A percentile compares a stretch with the other conserved stretches of the same genome.
These are phyloP conservation scores for Eudemis profundana DNA, from an alignment of 2,888 invertebrate genomes.

Conservation along the genomic window DNA sequence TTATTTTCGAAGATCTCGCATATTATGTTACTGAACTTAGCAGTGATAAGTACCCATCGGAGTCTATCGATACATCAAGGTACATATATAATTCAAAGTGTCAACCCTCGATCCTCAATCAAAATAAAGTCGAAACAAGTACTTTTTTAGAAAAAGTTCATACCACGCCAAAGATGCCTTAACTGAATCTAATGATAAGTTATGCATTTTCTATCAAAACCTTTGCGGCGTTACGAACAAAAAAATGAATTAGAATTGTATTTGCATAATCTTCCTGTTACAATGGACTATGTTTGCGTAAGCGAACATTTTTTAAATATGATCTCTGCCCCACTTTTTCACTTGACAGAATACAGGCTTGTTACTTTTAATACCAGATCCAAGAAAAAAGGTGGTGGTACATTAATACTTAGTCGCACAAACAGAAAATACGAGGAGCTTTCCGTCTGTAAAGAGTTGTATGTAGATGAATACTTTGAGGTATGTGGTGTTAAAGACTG, in stretches of 20 bases:
- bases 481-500: too few species aligned
- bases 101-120: not conserved
- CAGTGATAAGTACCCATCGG: too few species aligned
- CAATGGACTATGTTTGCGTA: constrained; percentile 4
- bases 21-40: not conserved
- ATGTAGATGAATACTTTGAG: too few species aligned
- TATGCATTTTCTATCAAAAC: not conserved
- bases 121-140: not conserved
- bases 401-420: not conserved
- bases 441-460: too few species aligned
- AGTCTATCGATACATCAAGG: too few species aligned
- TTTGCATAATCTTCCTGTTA: not conserved
- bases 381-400: constrained; percentile 5
- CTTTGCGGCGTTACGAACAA: constrained; percentile 1
- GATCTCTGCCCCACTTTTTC: not conserved
- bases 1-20: not conserved
- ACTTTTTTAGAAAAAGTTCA: constrained; percentile 1
- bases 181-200: not conserved
- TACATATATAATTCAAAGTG: not conserved
- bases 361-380: constrained; percentile 13
- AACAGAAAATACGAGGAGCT: not conserved
- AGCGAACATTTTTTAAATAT: constrained; percentile 8
- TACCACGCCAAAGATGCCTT: not conserved
- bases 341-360: not conserved
- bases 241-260: constrained; percentile 10